Evolutionary conservation across 2,888 invertebrate genomes (phyloP), one percentile per base, ranked within the genome.

Genomic region (Celastrina argiolus): DNA sequence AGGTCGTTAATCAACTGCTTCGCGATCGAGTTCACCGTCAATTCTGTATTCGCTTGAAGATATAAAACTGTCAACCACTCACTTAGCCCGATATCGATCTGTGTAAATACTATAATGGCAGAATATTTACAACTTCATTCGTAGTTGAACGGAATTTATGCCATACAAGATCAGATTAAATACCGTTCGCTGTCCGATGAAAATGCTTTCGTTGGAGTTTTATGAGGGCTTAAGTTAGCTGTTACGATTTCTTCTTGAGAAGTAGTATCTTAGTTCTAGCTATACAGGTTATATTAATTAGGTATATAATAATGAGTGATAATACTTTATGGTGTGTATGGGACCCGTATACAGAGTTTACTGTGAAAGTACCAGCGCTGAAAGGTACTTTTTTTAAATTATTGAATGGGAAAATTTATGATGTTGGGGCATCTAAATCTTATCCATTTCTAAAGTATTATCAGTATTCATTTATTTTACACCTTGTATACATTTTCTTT

Each of bases 71-170:
- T 39, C 18, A 39, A 39, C 61, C 42, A 18, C n/a, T 42, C 63
- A 63, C 39, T 56, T 51, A 51, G 51, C 51, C 34, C 31, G 51
- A 64, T 51, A 36, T 64, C 12, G 18, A 31, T 16, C 16, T 31
- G 16, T 36, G 59, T 59, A 31, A 31, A 59, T 59, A 59, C 31
- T 26, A 22, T 51, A 59, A 59, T 22, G 51, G 22, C 22, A 31
- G 16, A 59, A 59, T 18, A 59, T 59, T 59, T 59, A 59, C 18
- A 59, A 34, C 59, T 59, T 59, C 59, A 59, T 59, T 26, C 59
- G 16, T 16, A 59, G 0, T 8, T 8, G 7, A 18, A 18, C 51
- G 34, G 16, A 59, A 59, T 59, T 10, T 59, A 34, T 59, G 16
- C 18, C 59, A 16, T 36, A 36, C 12, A 22, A 51, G 22, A 51